phyloP scores from a whole-genome alignment of 2,888 invertebrate genomes.

The Altica lythri region DNA sequence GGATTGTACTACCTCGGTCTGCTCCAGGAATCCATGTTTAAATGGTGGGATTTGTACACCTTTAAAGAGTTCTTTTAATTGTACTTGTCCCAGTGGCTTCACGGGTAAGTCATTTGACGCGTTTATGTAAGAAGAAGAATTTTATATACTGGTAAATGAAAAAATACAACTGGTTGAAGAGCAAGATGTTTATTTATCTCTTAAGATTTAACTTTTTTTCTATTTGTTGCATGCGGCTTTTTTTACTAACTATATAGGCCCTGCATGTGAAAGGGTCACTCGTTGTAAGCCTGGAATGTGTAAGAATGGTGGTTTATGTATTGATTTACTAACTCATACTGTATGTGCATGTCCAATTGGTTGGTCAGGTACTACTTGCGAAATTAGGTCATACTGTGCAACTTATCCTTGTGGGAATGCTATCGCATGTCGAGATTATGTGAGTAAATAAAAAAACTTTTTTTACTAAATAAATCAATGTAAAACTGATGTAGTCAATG shows the following conservation, averaged over 20 bases:
- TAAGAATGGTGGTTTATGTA: slow-evolving; percentile 62
- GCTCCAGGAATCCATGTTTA: slow-evolving; percentile 72
- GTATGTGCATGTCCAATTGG: slow-evolving; percentile 56
- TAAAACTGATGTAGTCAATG: too few species aligned
- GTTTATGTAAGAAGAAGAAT: too few species aligned
- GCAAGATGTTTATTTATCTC: neutral
- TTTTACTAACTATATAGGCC: slow-evolving; percentile 39
- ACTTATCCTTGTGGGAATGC: slow-evolving; percentile 67
- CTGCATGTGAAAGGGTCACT: slow-evolving; percentile 48
- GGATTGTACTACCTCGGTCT: slow-evolving; percentile 61
- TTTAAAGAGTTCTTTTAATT: slow-evolving; percentile 65
- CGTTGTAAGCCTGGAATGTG: slow-evolving; percentile 54
- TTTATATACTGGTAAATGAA: too few species aligned
- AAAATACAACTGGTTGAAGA: too few species aligned
- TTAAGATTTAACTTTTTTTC: neutral
- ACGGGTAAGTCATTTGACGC: slow-evolving; percentile 67
- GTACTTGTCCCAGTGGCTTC: slow-evolving; percentile 73
- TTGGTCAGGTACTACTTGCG: slow-evolving; percentile 53
- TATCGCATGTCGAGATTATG: slow-evolving; percentile 56
- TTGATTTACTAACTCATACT: slow-evolving; percentile 46
- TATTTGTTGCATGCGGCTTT: slow-evolving; percentile 37
- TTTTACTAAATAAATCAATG: too few species aligned
- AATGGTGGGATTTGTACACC: slow-evolving; percentile 75
- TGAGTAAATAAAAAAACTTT: slow-evolving; percentile 15
- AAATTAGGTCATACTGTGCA: slow-evolving; percentile 58